Evolutionary conservation across 2,797 vertebrate genomes (phyloP), one percentile per base, ranked within the genome.

Genomic region (Miichthys miiuy): DNA sequence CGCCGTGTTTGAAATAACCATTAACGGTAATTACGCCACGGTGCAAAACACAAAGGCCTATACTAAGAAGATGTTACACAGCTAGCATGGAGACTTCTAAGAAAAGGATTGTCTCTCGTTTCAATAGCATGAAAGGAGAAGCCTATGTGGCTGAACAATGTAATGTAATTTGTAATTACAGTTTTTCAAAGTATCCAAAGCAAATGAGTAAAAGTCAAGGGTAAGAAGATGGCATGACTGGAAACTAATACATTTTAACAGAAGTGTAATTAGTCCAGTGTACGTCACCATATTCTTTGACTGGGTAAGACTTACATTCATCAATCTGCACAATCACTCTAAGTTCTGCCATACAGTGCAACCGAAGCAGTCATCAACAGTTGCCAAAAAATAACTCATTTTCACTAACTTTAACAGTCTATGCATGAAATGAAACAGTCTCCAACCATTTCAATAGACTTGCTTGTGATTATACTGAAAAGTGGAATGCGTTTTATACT

Each of bases 401-500:
- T 78, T 81, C 70, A 64, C 77, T 69, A 57, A 68, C 72, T 64
- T 80, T 75, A 88, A 87, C 69, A 77, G 65, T 58, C 69, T 68
- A 12, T 77, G 82, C 77, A 79, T 65, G 66, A 74, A 88, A 84
- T 71, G 70, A 90, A 88, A 90, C 74, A 73, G 81, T 62, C 80
- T 68, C 67, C 51, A 17, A 73, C 23, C 41, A 64, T 89, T 88
- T 81, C 80, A 88, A 91, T 77, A 73, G 89, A 83, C 82, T 86
- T 9, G 17, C 17, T 77, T 74, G 68, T 76, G 83, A 91, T 88
- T 85, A 80, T 72, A 86, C 86, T 87, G 86, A 74, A 83, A 85
- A 87, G 78, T 64, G 66, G 78, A 89, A 91, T 84, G 78, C 74
- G 70, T 92, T 92, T 86, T 89, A 84, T 83, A 89, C 89, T 81